Percentiles rank a stretch among this genome's conserved stretches.
phyloP scores from a whole-genome alignment of 1,140 invertebrate species.

The Drosophila murphyi region DNA sequence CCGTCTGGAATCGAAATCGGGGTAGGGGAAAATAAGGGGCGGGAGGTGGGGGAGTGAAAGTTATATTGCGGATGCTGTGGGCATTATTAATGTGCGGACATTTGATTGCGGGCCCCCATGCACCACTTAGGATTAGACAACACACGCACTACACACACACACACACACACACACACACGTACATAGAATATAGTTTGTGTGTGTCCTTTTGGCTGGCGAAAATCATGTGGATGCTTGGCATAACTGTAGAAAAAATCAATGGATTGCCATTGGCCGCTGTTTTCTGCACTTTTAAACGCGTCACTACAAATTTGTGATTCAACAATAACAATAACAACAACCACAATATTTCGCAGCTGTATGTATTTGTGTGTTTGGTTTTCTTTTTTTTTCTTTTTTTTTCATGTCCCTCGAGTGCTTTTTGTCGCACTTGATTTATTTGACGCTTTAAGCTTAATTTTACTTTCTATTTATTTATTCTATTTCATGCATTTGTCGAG shows the following conservation, averaged over 20 bases:
- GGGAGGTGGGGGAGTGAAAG: conserved; percentile 1
- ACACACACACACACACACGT: not conserved
- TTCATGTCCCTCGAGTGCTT: conserved; percentile 21
- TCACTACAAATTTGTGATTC: conserved; percentile 62
- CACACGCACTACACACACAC: not conserved
- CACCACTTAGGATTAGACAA: conserved; percentile 42
- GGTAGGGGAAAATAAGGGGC: not conserved
- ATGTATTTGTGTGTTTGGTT: conserved; percentile 23
- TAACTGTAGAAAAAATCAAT: conserved; percentile 68
- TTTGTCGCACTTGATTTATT: conserved; percentile 76
- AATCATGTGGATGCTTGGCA: conserved; percentile 1
- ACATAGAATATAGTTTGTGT: not conserved
- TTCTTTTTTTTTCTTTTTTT: conserved; percentile 3
- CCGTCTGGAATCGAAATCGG: not conserved
- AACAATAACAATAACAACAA: not conserved
- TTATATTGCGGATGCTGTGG: conserved; percentile 24
- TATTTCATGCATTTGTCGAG: conserved; percentile 39
- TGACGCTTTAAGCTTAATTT: conserved; percentile 60
- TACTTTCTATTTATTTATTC: conserved; percentile 36
- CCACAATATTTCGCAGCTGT: conserved; percentile 32
- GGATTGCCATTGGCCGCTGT: conserved; percentile 62
- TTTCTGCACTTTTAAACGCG: conserved; percentile 80
- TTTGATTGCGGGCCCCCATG: conserved; percentile 43
- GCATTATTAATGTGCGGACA: conserved; percentile 46
- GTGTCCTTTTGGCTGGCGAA: conserved; percentile 22